Conservation (phyloP, 2,113 vertebrate species). For the Raja brachyura region DNA sequence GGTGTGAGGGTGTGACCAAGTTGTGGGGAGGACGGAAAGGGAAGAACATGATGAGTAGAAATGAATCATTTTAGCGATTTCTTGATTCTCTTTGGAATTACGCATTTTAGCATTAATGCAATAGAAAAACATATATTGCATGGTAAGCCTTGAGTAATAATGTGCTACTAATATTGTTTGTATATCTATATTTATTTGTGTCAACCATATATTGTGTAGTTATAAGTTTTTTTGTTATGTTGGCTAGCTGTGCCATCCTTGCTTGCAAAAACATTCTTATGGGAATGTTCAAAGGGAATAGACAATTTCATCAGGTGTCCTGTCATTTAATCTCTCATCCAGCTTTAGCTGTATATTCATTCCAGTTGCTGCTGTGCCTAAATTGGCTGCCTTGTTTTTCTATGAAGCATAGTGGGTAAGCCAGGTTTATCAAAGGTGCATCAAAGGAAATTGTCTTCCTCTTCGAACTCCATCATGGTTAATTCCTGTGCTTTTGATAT, state of each 20-base stretch:
- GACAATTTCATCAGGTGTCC: background rate
- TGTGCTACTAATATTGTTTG: background rate
- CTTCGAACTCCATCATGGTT: background rate
- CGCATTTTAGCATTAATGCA: too few species aligned
- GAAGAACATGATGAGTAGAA: background rate
- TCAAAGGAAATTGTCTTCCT: background rate
- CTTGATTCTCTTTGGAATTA: background rate
- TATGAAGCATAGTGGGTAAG: background rate
- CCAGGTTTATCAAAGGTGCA: background rate
- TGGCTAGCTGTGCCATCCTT: background rate
- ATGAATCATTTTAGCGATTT: background rate
- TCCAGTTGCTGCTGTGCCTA: background rate
- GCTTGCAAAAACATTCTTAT: background rate
- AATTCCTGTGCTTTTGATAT: background rate
- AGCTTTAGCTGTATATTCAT: background rate
- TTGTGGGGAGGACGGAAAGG: background rate
- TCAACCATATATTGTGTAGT: background rate
- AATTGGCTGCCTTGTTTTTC: background rate
- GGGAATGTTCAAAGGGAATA: background rate
- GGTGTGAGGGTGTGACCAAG: background rate
- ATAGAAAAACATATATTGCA: too few species aligned
- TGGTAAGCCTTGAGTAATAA: too few species aligned
- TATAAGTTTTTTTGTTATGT: background rate
- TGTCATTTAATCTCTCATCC: background rate
- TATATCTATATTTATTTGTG: background rate